Evolutionary conservation across 2,888 invertebrate genomes (phyloP), one percentile per base, ranked within the genome.

Genomic region (Diarsia rubi): DNA sequence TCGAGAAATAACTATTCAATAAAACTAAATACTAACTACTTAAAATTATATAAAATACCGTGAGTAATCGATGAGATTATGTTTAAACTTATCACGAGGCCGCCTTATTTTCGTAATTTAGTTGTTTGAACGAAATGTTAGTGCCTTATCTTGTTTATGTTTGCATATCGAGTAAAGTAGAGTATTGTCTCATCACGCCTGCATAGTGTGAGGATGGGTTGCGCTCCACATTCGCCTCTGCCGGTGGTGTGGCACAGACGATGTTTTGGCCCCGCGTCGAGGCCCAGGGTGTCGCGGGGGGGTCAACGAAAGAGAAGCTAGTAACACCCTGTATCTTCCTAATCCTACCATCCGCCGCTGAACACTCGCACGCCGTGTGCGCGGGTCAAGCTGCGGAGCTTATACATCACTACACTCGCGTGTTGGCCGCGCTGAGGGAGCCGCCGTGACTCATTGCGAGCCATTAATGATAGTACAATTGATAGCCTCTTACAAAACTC

Each of bases 251-350:
- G 45, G 60, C 59, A 79, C 67, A 62, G 66, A 21, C 57, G 64
- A 47, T 66, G 59, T 75, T 67, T 44, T 72, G 27, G 62, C 63
- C 69, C 66, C 54, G 73, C 63, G 57, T 57, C 24, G 21, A 60
- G 24, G 62, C 62, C 37, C 79, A 73, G 75, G 73, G 69, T 76
- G 67, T 73, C 65, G 73, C 70, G 63, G 59, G 76, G 72, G 65
- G 71, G 60, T 73, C 59, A 86, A 88, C 72, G 79, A 88, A 86
- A 86, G 89, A 91, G 93, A 94, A 94, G 92, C 90, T 91, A 90
- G 93, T 93, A 94, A 94, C 95, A 95, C 92, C 93, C 95, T 95
- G 95, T 92, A 91, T 90, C 84, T 88, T 90, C 89, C 89, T 92
- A 91, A 91, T 75, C 86, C 91, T 92, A 92, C 86, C 85, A 82